Conservation (phyloP, 2,888 invertebrate species). For the Caenorhabditis sp. region DNA sequence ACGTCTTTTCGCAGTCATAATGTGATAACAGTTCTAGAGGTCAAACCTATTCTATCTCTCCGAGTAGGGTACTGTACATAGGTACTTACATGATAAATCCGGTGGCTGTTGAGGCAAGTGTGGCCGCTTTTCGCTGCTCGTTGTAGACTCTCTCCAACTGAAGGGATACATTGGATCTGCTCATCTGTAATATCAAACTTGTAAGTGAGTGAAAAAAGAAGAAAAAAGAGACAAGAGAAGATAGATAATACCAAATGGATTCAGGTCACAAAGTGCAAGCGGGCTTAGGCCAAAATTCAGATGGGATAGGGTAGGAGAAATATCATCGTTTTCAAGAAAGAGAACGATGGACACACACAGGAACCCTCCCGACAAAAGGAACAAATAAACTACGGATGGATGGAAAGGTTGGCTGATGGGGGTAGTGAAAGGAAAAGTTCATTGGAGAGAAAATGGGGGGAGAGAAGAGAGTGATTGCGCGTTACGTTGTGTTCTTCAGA, state of each 20-base stretch:
- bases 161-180: constrained; percentile 27
- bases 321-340: constrained; percentile 8
- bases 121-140: constrained; percentile 64
- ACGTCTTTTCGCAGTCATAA: not conserved
- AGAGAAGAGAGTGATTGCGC: constrained; percentile 25
- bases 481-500: constrained; percentile 25
- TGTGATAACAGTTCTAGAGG: constrained; percentile 12
- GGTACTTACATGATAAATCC: constrained; percentile 63
- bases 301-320: not conserved
- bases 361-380: constrained; percentile 34
- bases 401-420: constrained; percentile 5
- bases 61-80: not conserved
- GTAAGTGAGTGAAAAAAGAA: not conserved
- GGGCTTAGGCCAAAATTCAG: not conserved
- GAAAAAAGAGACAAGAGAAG: not conserved
- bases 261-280: not conserved
- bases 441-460: constrained; percentile 10
- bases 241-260: no score
- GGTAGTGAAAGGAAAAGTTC: constrained; percentile 39
- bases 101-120: constrained; percentile 65
- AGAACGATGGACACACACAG: not conserved
- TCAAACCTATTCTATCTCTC: not conserved
- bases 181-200: constrained; percentile 25
- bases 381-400: constrained; percentile 50
- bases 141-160: constrained; percentile 61